phyloP scores from a whole-genome alignment of 2,113 vertebrate genomes.

The Gadus macrocephalus region DNA sequence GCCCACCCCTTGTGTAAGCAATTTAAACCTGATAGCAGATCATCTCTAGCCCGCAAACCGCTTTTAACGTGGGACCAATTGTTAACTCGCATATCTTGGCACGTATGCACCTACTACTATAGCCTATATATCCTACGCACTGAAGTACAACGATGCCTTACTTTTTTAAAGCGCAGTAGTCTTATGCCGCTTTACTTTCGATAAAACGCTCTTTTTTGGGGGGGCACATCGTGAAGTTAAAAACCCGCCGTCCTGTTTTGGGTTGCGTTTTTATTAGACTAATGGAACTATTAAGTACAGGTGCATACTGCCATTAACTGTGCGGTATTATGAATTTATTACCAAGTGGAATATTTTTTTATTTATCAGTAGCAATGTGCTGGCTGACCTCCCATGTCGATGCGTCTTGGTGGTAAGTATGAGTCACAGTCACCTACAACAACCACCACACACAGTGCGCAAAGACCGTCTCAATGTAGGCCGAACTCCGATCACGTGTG shows the following conservation, averaged over 20 bases:
- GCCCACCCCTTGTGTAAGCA: slow-evolving; percentile 64
- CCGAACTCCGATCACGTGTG: too few relatives aligned
- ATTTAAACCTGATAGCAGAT: slow-evolving; percentile 68
- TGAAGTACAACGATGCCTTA: too few relatives aligned
- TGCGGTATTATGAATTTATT: slow-evolving; percentile 87
- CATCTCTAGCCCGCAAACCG: slow-evolving; percentile 37
- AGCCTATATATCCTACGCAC: too few relatives aligned
- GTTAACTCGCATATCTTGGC: background rate
- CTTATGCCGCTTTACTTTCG: too few relatives aligned
- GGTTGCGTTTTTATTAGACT: background rate
- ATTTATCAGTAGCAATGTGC: slow-evolving; percentile 77
- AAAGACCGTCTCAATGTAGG: too few relatives aligned
- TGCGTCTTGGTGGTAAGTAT: slow-evolving; percentile 93
- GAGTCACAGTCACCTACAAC: background rate
- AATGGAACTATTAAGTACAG: slow-evolving; percentile 52
- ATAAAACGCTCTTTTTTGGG: too few relatives aligned
- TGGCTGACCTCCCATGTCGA: slow-evolving; percentile 81
- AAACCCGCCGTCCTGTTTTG: too few relatives aligned
- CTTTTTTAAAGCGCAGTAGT: too few relatives aligned
- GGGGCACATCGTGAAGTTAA: too few relatives aligned
- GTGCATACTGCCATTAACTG: slow-evolving; percentile 45
- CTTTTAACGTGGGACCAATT: background rate
- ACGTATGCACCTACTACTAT: too few relatives aligned
- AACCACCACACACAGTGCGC: too few relatives aligned
- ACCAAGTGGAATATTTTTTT: slow-evolving; percentile 81